A percentile compares a stretch with the other conserved stretches of the same genome.
Evolutionary conservation across 2,888 invertebrate genomes (phyloP).

Genomic region (Cryptus armator): DNA sequence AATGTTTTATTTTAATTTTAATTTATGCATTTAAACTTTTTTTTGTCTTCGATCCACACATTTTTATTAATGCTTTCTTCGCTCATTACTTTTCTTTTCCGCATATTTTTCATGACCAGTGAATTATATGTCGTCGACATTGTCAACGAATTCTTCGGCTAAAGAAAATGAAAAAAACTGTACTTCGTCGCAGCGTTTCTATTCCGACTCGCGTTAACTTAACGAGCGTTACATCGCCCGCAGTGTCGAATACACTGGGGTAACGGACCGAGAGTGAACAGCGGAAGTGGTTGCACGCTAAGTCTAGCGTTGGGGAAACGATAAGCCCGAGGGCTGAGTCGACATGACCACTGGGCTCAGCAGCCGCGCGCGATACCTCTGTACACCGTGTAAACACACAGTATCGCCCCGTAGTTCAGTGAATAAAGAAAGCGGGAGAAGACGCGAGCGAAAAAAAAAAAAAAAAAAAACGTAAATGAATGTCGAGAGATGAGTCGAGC

Average conservation of each 20-base stretch:
- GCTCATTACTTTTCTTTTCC: too few relatives aligned
- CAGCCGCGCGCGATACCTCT: constrained; percentile 3
- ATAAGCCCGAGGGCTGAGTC: constrained; percentile 35
- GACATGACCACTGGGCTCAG: constrained; percentile 5
- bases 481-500: background rate
- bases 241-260: background rate
- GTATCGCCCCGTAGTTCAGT: background rate
- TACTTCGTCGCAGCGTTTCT: background rate
- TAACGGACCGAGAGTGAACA: background rate
- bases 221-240: constrained; percentile 3
- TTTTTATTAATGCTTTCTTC: too few relatives aligned
- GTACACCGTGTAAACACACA: constrained; percentile 4
- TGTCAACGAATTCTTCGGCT: too few relatives aligned
- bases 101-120: too few relatives aligned
- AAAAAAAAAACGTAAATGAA: background rate
- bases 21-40: too few relatives aligned
- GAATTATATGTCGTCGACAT: too few relatives aligned
- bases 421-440: constrained; percentile 16
- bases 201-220: background rate
- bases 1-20: too few relatives aligned
- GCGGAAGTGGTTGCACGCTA: background rate
- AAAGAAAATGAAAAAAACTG: too few relatives aligned
- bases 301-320: constrained; percentile 4
- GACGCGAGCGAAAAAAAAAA: background rate
- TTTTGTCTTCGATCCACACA: too few relatives aligned